Percentiles rank a stretch among this genome's conserved stretches.
Evolutionary conservation across 2,888 invertebrate species (phyloP).

Genomic region (Chymomyza procnemis): DNA sequence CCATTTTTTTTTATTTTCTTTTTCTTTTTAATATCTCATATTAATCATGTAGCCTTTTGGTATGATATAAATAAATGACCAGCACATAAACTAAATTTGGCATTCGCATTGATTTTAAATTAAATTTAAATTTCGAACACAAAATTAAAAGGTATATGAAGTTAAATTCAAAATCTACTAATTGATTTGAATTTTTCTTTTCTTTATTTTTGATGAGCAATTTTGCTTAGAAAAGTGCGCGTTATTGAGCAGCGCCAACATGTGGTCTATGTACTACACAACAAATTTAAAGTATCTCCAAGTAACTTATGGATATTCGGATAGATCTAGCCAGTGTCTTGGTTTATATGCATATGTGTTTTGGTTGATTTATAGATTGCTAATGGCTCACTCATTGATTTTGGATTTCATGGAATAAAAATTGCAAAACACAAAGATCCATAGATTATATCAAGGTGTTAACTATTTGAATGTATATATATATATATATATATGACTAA

Average conservation of each 20-base stretch:
- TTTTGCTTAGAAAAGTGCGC: constrained; percentile 49
- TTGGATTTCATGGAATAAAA: constrained; percentile 1
- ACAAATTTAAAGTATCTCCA: not conserved
- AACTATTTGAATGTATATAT: not conserved
- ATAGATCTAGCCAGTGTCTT: not conserved
- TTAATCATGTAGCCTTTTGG: not conserved
- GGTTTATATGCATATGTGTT: constrained; percentile 6
- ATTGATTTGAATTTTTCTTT: constrained; percentile 17
- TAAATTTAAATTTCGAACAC: not conserved
- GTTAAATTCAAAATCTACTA: not conserved
- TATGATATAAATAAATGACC: not conserved
- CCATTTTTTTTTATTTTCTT: too few species aligned
- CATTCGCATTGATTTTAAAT: not conserved
- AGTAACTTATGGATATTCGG: not conserved
- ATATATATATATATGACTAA: not conserved
- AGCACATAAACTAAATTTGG: not conserved
- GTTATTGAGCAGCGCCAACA: constrained; percentile 47
- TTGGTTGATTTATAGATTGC: constrained; percentile 3
- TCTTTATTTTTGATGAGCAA: constrained; percentile 39
- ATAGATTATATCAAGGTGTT: constrained; percentile 11
- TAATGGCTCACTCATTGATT: not conserved
- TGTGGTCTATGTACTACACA: constrained; percentile 28
- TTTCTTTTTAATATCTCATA: not conserved
- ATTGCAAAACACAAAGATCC: not conserved
- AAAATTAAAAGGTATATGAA: not conserved